These are phyloP conservation scores for Drosophila testacea DNA, from an alignment of 2,888 invertebrate genomes.

Conservation along the genomic window DNA sequence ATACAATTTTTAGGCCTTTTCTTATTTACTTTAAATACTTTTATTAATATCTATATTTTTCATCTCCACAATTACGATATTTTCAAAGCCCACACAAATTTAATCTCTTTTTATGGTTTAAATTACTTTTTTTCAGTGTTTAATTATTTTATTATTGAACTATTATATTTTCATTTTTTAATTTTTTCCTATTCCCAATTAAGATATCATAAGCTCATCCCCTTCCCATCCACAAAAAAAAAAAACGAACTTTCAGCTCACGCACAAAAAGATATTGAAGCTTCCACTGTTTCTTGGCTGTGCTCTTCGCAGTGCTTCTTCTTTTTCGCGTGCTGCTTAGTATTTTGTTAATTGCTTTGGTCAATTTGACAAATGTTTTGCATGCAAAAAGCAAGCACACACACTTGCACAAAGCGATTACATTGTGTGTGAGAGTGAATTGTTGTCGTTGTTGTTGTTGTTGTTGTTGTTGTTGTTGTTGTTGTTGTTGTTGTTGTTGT, in stretches of 20 bases:
- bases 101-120: not conserved
- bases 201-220: slow-evolving; percentile 4
- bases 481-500: slow-evolving; percentile 1
- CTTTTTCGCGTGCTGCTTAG: slow-evolving; percentile 14
- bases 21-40: too few species aligned
- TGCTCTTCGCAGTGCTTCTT: not conserved
- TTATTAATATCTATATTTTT: too few species aligned
- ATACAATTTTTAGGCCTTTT: too few species aligned
- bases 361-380: slow-evolving; percentile 57
- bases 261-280: not conserved
- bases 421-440: slow-evolving; percentile 28
- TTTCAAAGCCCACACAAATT: not conserved
- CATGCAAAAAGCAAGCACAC: slow-evolving; percentile 45
- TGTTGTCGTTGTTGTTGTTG: not conserved
- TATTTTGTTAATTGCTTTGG: slow-evolving; percentile 63
- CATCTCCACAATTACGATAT: too few species aligned
- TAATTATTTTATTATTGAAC: too few species aligned
- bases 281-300: not conserved
- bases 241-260: slow-evolving; percentile 7
- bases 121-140: not conserved
- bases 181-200: not conserved
- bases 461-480: slow-evolving; percentile 6
- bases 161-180: not conserved
- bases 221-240: not conserved
- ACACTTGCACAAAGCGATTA: slow-evolving; percentile 18